Evolutionary conservation across 2,888 invertebrate species (phyloP), one percentile per base, ranked within the genome.

Genomic region (Campopleginae sp.): DNA sequence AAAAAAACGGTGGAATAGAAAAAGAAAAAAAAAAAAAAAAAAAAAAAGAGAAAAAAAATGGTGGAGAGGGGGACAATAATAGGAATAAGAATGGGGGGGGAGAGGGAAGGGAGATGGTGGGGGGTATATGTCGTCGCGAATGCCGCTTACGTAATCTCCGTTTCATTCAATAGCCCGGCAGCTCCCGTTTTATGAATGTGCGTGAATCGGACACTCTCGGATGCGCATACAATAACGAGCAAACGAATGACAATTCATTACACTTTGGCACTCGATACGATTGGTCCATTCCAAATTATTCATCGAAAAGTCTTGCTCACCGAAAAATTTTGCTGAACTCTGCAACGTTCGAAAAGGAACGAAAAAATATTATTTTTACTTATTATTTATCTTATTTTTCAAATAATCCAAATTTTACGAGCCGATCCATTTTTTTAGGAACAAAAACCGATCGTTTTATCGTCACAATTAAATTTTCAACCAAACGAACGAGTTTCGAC

Each of bases 111-210:
- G 82, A 75, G 63, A 48, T 65, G 71, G 58, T 48, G 68, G 66
- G 51, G 80, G 63, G 38, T 85, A 80, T 80, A 80, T 80, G 66
- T 66, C 76, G 68, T 19, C 61, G 72, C 61, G 72, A 68, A 61
- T 51, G 66, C 51, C 31, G 33, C 68, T 85, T 85, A 80, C 81
- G 74, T 81, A 81, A 85, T 85, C 81, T 81, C 85, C 81, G 85
- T 78, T 85, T 85, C 85, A 85, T 85, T 85, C 85, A 85, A 81
- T 81, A 85, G 81, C 77, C 77, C 51, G 48, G 12, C 58, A 77
- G 77, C 61, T 70, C 83, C 80, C 77, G 77, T 84, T 84, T 78
- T 46, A 84, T 84, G 80, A 84, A 84, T 84, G 80, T 72, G 72
- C 84, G 68, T 75, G 61, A 79, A 33, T 31, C n/a, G 51, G 33